Evolutionary conservation across 92 coral and sea anemone species (phyloP), one percentile per base, ranked within the genome.

Genomic region (Porites lobata): DNA sequence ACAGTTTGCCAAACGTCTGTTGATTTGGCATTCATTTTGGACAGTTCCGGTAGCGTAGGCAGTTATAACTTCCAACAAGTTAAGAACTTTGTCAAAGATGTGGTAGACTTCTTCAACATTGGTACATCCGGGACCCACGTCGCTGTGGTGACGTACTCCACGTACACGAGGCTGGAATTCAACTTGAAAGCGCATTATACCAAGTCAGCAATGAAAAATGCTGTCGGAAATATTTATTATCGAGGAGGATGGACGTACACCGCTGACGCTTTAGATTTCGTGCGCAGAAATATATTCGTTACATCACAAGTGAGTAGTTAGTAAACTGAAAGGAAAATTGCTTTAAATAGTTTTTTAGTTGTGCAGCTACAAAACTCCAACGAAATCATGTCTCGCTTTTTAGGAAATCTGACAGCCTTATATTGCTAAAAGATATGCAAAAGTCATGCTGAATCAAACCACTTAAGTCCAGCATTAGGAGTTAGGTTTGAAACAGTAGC

Each of bases 1-100:
- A 3, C 93, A 97, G 99, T 97, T 77, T 97, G 99, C 74, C 99
- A 97, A 79, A 94, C 99, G 0, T 92, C 99, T 11, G 96, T 97
- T n/a, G 99, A 97, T 71, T 83, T 97, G 13, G 98, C 94, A 0
- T 97, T 97, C 77, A 88, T 95, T 14, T 96, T 97, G 67, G 99
- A 97, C 84, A 73, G 87, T 12, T 97, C 99, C 3, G 98, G 99
- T 13, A 97, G 98, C 71, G 98, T 97, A 0, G 96, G 95, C 47
- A 67, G 78, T 38, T 32, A 54, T 47, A 92, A 97, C 61, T 97
- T 97, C 64, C 67, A 63, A 1, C 86, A 90, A 85, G 90, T 96
- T 50, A 97, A 97, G 80, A 84, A 76, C 7, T 97, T 97, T 61
- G 98, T 97, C 70, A 92, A 92, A 61, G 84, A 96, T 52, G 94